phyloP scores from a whole-genome alignment of 2,797 vertebrate species.

The Alfaro cultratus region DNA sequence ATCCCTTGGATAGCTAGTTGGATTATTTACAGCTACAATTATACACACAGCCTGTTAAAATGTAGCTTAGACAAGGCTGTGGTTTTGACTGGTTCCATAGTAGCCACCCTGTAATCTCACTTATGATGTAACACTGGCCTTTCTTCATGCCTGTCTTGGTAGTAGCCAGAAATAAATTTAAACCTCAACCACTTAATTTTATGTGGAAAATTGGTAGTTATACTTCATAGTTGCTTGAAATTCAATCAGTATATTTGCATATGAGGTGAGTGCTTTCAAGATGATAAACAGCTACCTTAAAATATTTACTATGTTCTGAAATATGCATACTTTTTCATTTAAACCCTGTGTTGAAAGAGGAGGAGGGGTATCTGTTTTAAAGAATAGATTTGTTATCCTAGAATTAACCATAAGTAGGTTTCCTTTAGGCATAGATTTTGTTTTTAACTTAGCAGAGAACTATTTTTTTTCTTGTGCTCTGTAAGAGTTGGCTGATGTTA shows the following conservation, averaged over 20 bases:
- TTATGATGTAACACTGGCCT: neutral
- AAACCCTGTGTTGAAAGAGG: neutral
- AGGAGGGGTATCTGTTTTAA: neutral
- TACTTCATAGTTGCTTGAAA: neutral
- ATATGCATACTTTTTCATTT: neutral
- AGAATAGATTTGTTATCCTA: neutral
- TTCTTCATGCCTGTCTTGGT: neutral
- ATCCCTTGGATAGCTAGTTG: neutral
- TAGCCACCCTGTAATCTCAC: neutral
- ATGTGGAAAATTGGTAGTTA: neutral
- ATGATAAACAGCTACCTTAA: neutral
- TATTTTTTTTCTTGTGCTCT: constrained; percentile 13
- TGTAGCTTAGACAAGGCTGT: neutral
- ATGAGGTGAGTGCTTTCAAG: neutral
- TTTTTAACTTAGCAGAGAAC: constrained; percentile 19
- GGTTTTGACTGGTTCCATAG: neutral
- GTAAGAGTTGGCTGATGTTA: neutral
- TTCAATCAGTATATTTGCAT: neutral
- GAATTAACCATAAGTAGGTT: neutral
- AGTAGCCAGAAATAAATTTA: neutral
- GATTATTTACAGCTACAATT: neutral
- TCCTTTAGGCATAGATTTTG: constrained; percentile 6
- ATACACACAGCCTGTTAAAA: neutral
- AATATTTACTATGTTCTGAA: neutral
- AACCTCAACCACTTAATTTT: neutral